Evolutionary conservation across 2,888 invertebrate species (phyloP).

Genomic region (Lamellibrachia satsuma): DNA sequence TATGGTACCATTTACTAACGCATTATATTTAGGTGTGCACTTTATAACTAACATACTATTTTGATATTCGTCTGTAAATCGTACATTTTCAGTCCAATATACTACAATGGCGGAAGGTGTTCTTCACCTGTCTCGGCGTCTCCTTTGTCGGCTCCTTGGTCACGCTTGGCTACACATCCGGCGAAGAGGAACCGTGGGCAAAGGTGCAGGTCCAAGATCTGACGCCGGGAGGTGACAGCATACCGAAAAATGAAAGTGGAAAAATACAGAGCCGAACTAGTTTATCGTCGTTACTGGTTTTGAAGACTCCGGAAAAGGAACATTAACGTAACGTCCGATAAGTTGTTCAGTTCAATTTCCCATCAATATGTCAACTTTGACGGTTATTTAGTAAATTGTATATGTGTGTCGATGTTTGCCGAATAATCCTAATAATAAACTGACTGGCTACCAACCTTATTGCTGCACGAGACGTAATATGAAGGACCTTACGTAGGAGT

Average conservation of each 20-base stretch:
- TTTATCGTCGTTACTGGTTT: neutral
- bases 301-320: neutral
- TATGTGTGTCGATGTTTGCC: neutral
- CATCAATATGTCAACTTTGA: neutral
- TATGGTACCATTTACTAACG: too few species aligned
- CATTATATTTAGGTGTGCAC: too few species aligned
- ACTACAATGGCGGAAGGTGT: conserved; percentile 40
- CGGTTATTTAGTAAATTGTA: neutral
- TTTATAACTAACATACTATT: too few species aligned
- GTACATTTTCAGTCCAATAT: neutral
- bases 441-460: too few species aligned
- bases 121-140: conserved; percentile 40
- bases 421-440: neutral
- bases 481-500: neutral
- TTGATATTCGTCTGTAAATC: neutral
- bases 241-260: neutral
- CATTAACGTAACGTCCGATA: neutral
- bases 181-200: neutral
- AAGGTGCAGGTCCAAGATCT: neutral
- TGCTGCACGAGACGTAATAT: neutral
- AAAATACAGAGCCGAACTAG: neutral
- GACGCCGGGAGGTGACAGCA: neutral
- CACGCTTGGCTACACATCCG: neutral
- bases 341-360: neutral
- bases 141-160: conserved; percentile 39